These are phyloP conservation scores for Setipinna tenuifilis DNA, from an alignment of 2,797 vertebrate species.

Conservation along the genomic window DNA sequence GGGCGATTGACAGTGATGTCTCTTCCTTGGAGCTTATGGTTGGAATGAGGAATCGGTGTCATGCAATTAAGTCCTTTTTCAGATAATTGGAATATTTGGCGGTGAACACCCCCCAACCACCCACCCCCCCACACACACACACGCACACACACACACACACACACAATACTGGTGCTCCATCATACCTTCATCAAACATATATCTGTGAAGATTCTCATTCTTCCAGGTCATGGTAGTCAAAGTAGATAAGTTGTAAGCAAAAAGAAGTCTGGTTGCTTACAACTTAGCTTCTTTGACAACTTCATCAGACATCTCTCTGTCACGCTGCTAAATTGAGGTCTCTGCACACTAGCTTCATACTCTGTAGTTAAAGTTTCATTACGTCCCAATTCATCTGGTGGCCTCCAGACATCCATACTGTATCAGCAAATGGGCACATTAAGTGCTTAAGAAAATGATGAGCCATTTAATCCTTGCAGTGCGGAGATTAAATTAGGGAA, in stretches of 20 bases:
- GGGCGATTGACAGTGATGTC: background rate
- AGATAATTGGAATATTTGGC: background rate
- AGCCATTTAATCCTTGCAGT: conserved; percentile 21
- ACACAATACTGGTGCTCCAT: no score
- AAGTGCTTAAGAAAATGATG: conserved; percentile 37
- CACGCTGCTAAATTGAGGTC: background rate
- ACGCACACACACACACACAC: no score
- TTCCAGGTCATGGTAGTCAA: no score
- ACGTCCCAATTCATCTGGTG: conserved; percentile 30
- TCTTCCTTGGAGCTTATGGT: background rate
- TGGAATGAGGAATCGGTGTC: background rate
- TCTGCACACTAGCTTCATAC: background rate
- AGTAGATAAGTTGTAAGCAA: no score
- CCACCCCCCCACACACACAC: no score
- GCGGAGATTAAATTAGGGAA: background rate
- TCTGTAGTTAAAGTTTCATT: conserved; percentile 40
- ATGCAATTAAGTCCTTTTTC: background rate
- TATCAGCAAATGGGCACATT: conserved; percentile 1
- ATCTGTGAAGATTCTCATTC: no score
- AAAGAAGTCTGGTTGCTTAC: no score
- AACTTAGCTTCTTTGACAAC: no score
- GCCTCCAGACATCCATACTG: background rate
- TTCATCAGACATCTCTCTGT: background rate
- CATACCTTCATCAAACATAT: background rate
- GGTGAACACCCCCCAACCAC: no score